Evolutionary conservation across 2,113 vertebrate species (phyloP).

Genomic region (Danionella cerebrum): DNA sequence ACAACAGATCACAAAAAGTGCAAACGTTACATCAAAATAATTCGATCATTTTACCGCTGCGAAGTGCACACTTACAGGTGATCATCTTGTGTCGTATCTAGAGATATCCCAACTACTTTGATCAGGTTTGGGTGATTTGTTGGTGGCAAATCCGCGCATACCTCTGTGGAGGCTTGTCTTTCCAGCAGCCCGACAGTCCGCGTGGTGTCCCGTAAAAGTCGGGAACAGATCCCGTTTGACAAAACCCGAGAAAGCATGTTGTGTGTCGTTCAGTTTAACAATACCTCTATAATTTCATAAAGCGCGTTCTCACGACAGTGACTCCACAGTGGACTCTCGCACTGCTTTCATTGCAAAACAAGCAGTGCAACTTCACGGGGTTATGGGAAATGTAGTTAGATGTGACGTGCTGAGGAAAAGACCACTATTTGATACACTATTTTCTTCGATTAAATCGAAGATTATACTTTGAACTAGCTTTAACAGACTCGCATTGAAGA

Average conservation of each 20-base stretch:
- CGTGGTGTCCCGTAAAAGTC: slow-evolving; percentile 10
- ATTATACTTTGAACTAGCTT: too few species aligned
- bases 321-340: neutral
- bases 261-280: neutral
- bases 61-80: too few species aligned
- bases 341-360: slow-evolving; percentile 15
- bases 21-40: too few species aligned
- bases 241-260: slow-evolving; percentile 30
- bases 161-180: slow-evolving; percentile 34
- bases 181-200: slow-evolving; percentile 4
- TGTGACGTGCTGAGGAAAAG: too few species aligned
- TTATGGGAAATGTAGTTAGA: slow-evolving; percentile 44
- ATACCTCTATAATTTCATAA: neutral
- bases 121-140: neutral
- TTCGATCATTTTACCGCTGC: too few species aligned
- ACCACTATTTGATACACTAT: too few species aligned
- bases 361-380: neutral
- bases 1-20: neutral
- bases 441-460: too few species aligned
- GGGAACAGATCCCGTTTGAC: neutral
- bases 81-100: too few species aligned
- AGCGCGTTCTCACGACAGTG: slow-evolving; percentile 11
- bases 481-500: too few species aligned
- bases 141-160: neutral
- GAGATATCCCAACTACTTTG: too few species aligned